Evolutionary conservation across 2,797 vertebrate species (phyloP).

Genomic region (Coilia nasus): DNA sequence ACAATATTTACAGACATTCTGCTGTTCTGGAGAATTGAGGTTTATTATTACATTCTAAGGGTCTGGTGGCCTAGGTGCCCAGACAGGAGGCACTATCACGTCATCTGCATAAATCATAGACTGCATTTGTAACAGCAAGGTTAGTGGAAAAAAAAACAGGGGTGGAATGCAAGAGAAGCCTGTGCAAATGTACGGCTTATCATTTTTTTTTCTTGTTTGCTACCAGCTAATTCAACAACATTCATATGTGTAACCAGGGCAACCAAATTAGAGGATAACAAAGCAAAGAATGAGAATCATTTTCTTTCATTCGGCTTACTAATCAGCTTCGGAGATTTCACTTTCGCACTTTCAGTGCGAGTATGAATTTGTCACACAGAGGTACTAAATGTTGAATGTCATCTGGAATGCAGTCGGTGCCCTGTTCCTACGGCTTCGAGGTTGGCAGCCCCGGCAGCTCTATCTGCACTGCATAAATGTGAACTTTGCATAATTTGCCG

Average conservation of each 20-base stretch:
- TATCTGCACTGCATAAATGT: constrained; percentile 23
- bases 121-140: constrained; percentile 50
- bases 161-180: neutral
- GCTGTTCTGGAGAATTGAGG: constrained; percentile 61
- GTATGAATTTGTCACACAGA: constrained; percentile 8
- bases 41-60: constrained; percentile 66
- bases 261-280: neutral
- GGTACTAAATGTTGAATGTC: constrained; percentile 19
- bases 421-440: neutral
- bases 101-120: constrained; percentile 58
- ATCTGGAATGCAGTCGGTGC: constrained; percentile 4
- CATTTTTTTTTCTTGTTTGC: neutral
- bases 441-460: neutral
- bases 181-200: neutral
- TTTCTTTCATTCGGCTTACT: neutral
- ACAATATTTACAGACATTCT: constrained; percentile 77
- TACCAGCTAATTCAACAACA: neutral
- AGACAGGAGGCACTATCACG: constrained; percentile 55
- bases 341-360: neutral
- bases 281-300: neutral
- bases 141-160: constrained; percentile 12
- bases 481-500: constrained; percentile 24
- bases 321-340: neutral
- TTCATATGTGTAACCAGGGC: neutral
- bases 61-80: constrained; percentile 57